Evolutionary conservation across 2,888 invertebrate species (phyloP), one percentile per base, ranked within the genome.

Genomic region (Beris chalybata): DNA sequence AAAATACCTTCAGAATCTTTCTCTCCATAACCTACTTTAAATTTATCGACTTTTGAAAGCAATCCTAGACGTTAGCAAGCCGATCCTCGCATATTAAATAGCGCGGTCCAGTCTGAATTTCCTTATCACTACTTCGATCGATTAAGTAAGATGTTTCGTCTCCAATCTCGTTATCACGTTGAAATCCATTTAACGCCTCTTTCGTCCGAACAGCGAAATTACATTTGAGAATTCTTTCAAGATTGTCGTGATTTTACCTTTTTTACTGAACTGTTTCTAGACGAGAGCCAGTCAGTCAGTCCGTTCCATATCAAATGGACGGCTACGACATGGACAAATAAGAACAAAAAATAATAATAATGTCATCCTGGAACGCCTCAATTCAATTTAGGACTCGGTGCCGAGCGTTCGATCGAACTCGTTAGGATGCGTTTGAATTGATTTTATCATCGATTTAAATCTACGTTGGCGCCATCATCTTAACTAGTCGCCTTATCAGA

Each of bases 391-490:
- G 43, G 61, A 52, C 38, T 52, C 11, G 7, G 61, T 22, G 50
- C 32, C 32, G 15, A 38, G 11, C 47, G 15, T 50, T 50, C 29
- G 61, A 22, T 38, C 38, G 38, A 31, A 52, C 32, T 50, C 12
- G 50, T n/a, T 22, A 29, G 31, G 61, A 52, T 54, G 64, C 64
- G 54, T 64, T 64, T 64, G 64, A 64, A 54, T 53, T 54, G 53
- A 54, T 64, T 53, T 64, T 64, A 64, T 64, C 64, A 54, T 7
- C 30, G 53, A 45, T 44, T 15, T 30, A 30, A 32, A 64, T 64
- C 64, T 64, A 64, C 64, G 64, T 64, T 64, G 64, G 64, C 64
- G 64, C 64, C 64, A 64, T 55, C 53, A 64, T 54, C 48, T 54
- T 54, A 43, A 45, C 64, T 47, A 38, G 43, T 54, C 45, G 45